phyloP scores from a whole-genome alignment of 1,140 invertebrate genomes.

The Cataglyphis hispanica region DNA sequence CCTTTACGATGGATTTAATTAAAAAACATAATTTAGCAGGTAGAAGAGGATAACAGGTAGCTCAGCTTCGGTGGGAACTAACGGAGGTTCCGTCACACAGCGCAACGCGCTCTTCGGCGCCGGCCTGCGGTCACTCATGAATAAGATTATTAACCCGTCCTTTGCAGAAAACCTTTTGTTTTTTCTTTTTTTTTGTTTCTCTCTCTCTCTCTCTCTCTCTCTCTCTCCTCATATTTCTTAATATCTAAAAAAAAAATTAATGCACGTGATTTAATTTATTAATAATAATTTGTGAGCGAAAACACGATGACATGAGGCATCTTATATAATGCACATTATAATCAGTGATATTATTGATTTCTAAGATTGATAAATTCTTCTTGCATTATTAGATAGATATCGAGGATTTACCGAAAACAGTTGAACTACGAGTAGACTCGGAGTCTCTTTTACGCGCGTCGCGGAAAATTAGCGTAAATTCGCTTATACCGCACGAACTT shows the following conservation, averaged over 20 bases:
- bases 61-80: constrained; percentile 84
- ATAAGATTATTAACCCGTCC: constrained; percentile 86
- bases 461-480: constrained; percentile 1
- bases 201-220: not conserved
- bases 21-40: constrained; percentile 87
- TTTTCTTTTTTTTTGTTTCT: constrained; percentile 45
- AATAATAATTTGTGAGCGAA: constrained; percentile 2
- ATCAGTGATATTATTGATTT: not conserved
- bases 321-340: constrained; percentile 1
- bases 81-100: constrained; percentile 71
- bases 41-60: constrained; percentile 84
- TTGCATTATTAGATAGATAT: not conserved
- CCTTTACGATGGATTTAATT: constrained; percentile 85
- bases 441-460: constrained; percentile 1
- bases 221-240: constrained; percentile 16
- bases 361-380: not conserved
- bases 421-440: not conserved
- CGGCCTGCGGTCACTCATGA: constrained; percentile 85
- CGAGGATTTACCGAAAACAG: not conserved
- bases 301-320: not conserved
- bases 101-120: constrained; percentile 68
- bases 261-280: constrained; percentile 34
- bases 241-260: constrained; percentile 58
- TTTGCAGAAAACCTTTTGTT: constrained; percentile 70
- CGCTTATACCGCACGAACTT: not conserved